Percentiles rank a stretch among this genome's conserved stretches.
Evolutionary conservation across 35 echinoderm and acorn worm species (phyloP).

Genomic region (Apostichopus japonicus): DNA sequence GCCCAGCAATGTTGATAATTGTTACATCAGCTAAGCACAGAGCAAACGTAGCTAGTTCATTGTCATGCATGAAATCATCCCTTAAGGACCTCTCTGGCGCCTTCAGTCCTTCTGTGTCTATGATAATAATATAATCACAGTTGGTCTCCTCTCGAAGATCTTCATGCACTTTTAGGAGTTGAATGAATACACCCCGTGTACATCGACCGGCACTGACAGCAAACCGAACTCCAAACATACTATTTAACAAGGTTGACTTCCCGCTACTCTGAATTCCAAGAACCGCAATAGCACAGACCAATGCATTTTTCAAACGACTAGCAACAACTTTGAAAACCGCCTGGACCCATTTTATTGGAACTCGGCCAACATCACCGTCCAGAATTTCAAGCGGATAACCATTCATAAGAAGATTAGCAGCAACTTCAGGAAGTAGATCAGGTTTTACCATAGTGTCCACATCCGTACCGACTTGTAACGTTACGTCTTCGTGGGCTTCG

Average conservation of each 20-base stretch:
- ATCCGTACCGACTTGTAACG: not conserved
- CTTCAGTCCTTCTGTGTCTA: slow-evolving; percentile 65
- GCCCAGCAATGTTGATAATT: slow-evolving; percentile 37
- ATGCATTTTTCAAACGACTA: not conserved
- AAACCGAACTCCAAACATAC: slow-evolving; percentile 34
- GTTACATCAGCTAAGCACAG: slow-evolving; percentile 51
- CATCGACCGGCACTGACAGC: slow-evolving; percentile 52
- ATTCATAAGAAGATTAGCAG: slow-evolving; percentile 30
- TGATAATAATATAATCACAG: slow-evolving; percentile 48
- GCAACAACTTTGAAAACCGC: not conserved
- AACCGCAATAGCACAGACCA: slow-evolving; percentile 21
- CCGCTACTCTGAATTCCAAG: slow-evolving; percentile 56
- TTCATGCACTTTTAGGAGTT: slow-evolving; percentile 14
- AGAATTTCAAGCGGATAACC: slow-evolving; percentile 48
- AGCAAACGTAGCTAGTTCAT: slow-evolving; percentile 59
- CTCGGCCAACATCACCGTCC: slow-evolving; percentile 17
- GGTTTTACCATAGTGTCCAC: not conserved
- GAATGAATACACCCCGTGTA: slow-evolving; percentile 51
- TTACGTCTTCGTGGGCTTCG: slow-evolving; percentile 14
- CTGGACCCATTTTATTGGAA: slow-evolving; percentile 41
- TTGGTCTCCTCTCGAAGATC: not conserved
- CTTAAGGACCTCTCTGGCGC: slow-evolving; percentile 31
- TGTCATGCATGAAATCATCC: slow-evolving; percentile 4
- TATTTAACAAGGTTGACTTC: slow-evolving; percentile 50
- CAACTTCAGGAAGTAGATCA: slow-evolving; percentile 1